Evolutionary conservation across 2,888 invertebrate genomes (phyloP).

Genomic region (Bombyx huttoni): DNA sequence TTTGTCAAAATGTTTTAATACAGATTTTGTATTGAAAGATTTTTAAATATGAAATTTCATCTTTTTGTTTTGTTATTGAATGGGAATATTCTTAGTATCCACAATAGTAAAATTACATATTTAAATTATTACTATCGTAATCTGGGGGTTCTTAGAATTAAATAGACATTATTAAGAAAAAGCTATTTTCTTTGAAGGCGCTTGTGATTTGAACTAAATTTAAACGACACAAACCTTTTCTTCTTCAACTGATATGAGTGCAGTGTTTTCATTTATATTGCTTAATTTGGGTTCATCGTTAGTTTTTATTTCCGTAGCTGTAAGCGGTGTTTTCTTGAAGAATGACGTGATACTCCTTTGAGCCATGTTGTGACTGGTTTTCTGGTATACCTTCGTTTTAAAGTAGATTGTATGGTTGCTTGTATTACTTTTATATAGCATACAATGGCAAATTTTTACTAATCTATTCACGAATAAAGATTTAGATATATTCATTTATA

Average conservation of each 20-base stretch:
- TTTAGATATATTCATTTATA: neutral
- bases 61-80: no score
- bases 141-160: no score
- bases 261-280: constrained; percentile 1
- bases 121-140: no score
- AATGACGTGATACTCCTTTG: constrained; percentile 63
- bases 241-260: constrained; percentile 11
- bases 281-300: constrained; percentile 7
- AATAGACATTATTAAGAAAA: no score
- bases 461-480: neutral
- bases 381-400: neutral
- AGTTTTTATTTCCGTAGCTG: constrained; percentile 14
- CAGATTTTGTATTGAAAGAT: no score
- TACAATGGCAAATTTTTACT: neutral
- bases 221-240: constrained; percentile 9
- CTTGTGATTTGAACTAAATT: neutral
- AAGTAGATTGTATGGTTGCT: neutral
- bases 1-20: no score
- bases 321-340: constrained; percentile 49
- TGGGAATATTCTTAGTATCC: no score
- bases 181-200: no score
- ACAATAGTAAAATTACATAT: no score
- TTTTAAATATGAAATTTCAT: no score
- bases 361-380: constrained; percentile 30
- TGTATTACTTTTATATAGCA: neutral